Evolutionary conservation across 2,888 invertebrate genomes (phyloP), one percentile per base, ranked within the genome.

Genomic region (Bhutanitis thaidina): DNA sequence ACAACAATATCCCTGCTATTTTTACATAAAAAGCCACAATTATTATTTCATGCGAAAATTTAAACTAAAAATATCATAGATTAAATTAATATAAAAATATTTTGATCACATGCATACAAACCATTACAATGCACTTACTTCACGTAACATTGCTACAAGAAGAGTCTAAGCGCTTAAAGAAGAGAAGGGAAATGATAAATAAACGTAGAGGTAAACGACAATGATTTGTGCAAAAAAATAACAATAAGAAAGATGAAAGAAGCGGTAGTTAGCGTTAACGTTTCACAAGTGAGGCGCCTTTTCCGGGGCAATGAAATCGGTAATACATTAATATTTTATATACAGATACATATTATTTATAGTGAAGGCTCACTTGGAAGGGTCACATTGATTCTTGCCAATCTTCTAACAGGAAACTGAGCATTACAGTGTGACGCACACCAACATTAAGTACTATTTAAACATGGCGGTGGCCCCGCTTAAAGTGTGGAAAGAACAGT

Each of bases 211-310:
- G 12, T 34, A 54, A 53, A 54, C 56, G 47, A 46, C 52, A 55
- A 53, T 59, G 55, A 58, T 56, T 57, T 58, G 58, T 53, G 61
- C 69, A 59, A 62, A 56, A 61, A 58, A 62, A 54, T 61, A 64
- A 58, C n/a, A 46, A 43, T 32, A 65, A 67, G 64, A 63, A 79
- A 84, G 84, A 83, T 74, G 77, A 68, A 66, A 77, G 59, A 73
- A 52, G 52, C 52, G 36, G 27, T 43, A 47, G 43, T 38, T 47
- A 52, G 51, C 47, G 16, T 47, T 16, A 43, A 71, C 78, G 88
- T 88, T 80, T 85, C 88, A 89, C 88, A 89, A 89, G 88, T 89
- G 88, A 88, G 87, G 89, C 88, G 88, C 88, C 88, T 83, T 84
- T 68, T 71, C 64, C 71, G 77, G 74, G 67, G 67, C 74, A 46